Conservation (phyloP, 1,140 invertebrate genomes). For the Drosophila ohnishii region DNA sequence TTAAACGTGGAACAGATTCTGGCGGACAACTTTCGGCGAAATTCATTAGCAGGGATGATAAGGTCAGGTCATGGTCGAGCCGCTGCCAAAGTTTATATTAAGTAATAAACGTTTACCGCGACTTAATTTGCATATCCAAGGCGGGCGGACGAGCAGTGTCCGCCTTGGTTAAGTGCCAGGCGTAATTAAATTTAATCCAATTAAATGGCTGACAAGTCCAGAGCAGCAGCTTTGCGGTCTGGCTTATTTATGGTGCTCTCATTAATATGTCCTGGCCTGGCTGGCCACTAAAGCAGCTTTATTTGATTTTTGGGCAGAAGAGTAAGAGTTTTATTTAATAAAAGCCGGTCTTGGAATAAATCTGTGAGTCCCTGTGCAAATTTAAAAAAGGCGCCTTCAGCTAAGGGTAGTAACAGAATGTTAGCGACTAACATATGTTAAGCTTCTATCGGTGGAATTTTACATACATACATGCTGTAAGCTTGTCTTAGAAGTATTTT, state of each 20-base stretch:
- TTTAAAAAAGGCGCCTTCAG: constrained; percentile 3
- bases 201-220: constrained; percentile 65
- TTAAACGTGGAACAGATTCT: constrained; percentile 42
- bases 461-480: too few species aligned
- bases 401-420: neutral
- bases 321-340: neutral
- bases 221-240: constrained; percentile 25
- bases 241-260: constrained; percentile 45
- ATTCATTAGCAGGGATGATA: constrained; percentile 36
- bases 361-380: too few species aligned
- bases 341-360: neutral
- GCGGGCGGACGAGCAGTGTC: neutral
- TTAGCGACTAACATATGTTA: too few species aligned
- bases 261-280: constrained; percentile 32
- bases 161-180: constrained; percentile 48
- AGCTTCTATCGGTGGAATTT: too few species aligned
- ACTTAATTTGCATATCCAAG: constrained; percentile 68
- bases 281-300: constrained; percentile 19
- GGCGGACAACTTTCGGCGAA: constrained; percentile 21
- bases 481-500: too few species aligned
- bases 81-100: constrained; percentile 55
- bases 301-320: constrained; percentile 18
- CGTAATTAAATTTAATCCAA: constrained; percentile 75
- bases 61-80: constrained; percentile 38
- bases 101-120: constrained; percentile 61